Evolutionary conservation across 2,797 vertebrate genomes (phyloP).

Genomic region (Esox masquinongy): DNA sequence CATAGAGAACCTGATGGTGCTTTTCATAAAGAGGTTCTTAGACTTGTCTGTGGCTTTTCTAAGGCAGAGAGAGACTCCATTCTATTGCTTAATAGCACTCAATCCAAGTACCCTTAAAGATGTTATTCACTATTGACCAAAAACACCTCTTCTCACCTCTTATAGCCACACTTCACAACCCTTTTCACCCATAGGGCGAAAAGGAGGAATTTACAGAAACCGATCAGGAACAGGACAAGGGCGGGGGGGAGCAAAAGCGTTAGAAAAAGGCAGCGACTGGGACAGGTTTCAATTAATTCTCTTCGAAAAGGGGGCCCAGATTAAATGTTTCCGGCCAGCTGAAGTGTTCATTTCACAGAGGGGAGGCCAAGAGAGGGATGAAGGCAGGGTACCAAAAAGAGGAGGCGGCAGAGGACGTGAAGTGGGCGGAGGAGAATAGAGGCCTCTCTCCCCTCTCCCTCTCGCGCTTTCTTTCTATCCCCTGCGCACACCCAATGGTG

Average conservation of each 20-base stretch:
- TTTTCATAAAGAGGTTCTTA: conserved; percentile 40
- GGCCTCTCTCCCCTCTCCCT: background rate
- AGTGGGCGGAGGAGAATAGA: conserved; percentile 87
- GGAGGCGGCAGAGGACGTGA: conserved; percentile 67
- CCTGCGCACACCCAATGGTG: conserved; percentile 95
- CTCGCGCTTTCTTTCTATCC: conserved; percentile 82
- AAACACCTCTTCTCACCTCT: conserved; percentile 64
- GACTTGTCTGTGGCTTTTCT: conserved; percentile 38
- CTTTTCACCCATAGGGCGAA: conserved; percentile 31
- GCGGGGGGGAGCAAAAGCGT: conserved; percentile 71
- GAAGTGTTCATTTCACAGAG: conserved; percentile 98
- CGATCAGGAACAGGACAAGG: conserved; percentile 70
- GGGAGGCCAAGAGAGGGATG: conserved; percentile 81
- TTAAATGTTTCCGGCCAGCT: conserved; percentile 99
- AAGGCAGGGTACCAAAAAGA: conserved; percentile 36
- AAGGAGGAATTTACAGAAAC: conserved; percentile 63
- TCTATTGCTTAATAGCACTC: conserved; percentile 60
- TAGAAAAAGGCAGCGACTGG: conserved; percentile 85
- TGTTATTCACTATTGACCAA: conserved; percentile 52
- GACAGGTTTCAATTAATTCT: conserved; percentile 99
- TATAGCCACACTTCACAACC: conserved; percentile 67
- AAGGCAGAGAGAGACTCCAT: conserved; percentile 46
- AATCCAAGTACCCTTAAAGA: conserved; percentile 51
- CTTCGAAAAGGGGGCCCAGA: conserved; percentile 94
- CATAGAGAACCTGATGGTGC: conserved; percentile 50